Conservation (phyloP, 1,140 invertebrate genomes). For the Drosophila littoralis region DNA sequence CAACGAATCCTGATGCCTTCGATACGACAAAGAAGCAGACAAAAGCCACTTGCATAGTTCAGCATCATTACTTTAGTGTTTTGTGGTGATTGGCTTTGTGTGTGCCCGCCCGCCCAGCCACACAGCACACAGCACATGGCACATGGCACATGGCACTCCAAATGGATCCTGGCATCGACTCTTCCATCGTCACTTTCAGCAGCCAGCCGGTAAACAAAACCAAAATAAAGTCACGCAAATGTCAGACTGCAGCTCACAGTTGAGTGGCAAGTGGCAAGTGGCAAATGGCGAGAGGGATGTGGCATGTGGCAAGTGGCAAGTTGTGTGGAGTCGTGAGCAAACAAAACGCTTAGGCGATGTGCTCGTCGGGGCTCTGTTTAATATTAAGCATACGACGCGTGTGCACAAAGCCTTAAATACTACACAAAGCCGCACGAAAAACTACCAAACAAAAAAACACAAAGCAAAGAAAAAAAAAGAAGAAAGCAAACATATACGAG, state of each 20-base stretch:
- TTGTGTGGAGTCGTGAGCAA: slow-evolving; percentile 11
- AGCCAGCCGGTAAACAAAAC: slow-evolving; percentile 31
- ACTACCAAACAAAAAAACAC: slow-evolving; percentile 4
- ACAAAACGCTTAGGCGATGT: slow-evolving; percentile 33
- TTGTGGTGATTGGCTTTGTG: slow-evolving; percentile 76
- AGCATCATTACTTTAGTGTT: slow-evolving; percentile 72
- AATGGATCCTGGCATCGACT: slow-evolving; percentile 6
- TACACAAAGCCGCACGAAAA: slow-evolving; percentile 22
- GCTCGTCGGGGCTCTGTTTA: slow-evolving; percentile 25
- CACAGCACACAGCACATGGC: background rate
- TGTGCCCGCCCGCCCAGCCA: slow-evolving; percentile 16
- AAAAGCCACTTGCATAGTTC: slow-evolving; percentile 71
- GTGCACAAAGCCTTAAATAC: slow-evolving; percentile 43
- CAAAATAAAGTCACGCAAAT: slow-evolving; percentile 42
- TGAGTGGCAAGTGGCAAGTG: background rate
- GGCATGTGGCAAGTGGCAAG: background rate
- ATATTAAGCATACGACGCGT: slow-evolving; percentile 42
- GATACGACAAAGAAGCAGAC: slow-evolving; percentile 32
- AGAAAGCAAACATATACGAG: background rate
- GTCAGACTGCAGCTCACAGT: slow-evolving; percentile 25
- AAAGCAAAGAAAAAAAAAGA: background rate
- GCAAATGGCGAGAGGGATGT: background rate
- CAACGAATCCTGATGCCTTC: slow-evolving; percentile 11
- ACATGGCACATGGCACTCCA: slow-evolving; percentile 1
- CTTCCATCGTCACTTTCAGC: slow-evolving; percentile 19